These are phyloP conservation scores for Salvelinus sp. DNA, from an alignment of 2,113 vertebrate genomes.

Conservation along the genomic window DNA sequence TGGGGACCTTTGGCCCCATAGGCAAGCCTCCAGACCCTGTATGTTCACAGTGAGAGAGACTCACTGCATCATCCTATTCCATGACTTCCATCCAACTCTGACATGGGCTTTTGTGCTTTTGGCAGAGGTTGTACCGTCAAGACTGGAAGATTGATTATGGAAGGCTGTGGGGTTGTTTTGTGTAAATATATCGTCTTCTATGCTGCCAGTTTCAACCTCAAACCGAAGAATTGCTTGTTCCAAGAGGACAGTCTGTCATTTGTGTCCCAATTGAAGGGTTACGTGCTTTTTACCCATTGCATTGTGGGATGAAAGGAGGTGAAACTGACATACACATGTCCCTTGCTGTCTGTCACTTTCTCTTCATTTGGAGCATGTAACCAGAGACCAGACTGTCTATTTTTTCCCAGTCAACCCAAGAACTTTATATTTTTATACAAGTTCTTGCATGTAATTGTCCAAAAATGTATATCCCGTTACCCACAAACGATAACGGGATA, in stretches of 20 bases:
- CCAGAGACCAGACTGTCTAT: background rate
- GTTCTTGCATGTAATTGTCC: background rate
- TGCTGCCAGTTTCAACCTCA: conserved; percentile 43
- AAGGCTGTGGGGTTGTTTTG: conserved; percentile 58
- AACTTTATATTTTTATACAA: background rate
- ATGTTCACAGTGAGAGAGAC: conserved; percentile 26
- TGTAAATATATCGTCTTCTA: conserved; percentile 61
- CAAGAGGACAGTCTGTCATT: conserved; percentile 56
- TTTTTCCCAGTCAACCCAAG: background rate
- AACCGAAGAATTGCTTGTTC: conserved; percentile 46
- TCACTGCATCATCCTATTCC: conserved; percentile 51
- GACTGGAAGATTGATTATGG: conserved; percentile 62
- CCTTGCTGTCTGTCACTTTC: conserved; percentile 22
- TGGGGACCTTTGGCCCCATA: background rate
- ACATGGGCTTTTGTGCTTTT: conserved; percentile 31
- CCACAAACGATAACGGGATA: background rate
- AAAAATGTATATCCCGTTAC: background rate
- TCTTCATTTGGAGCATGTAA: conserved; percentile 24
- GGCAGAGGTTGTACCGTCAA: conserved; percentile 52
- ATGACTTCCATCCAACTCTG: conserved; percentile 54
- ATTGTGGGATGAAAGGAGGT: conserved; percentile 45
- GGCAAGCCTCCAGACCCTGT: background rate
- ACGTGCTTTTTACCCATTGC: conserved; percentile 35
- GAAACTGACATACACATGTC: conserved; percentile 40
- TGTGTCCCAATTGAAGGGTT: conserved; percentile 48